These are phyloP conservation scores for Megalurothrips usitatus DNA, from an alignment of 2,888 invertebrate species.

Conservation along the genomic window DNA sequence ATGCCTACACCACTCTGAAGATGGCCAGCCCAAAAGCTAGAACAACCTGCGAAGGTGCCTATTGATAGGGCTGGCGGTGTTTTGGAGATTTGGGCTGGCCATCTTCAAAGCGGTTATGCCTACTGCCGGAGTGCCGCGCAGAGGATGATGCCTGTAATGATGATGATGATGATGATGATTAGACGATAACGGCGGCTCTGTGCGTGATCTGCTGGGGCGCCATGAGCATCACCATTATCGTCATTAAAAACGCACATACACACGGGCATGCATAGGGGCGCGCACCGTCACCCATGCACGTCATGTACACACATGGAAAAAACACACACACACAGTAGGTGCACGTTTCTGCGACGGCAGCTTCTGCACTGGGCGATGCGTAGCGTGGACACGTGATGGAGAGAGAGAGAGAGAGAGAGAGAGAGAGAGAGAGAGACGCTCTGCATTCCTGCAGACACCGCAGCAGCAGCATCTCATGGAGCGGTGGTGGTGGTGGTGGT, in stretches of 20 bases:
- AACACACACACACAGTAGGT: too few relatives aligned
- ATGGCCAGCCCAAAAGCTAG: too few relatives aligned
- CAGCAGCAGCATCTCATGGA: not conserved
- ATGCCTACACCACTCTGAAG: too few relatives aligned
- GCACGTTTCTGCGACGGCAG: not conserved
- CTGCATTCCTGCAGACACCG: not conserved
- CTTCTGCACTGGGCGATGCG: slow-evolving; percentile 11
- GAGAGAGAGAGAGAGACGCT: not conserved
- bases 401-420: not conserved
- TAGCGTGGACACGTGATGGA: slow-evolving; percentile 2
- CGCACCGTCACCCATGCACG: not conserved
- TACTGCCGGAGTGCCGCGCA: too few relatives aligned
- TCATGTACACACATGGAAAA: too few relatives aligned
- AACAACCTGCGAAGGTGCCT: too few relatives aligned
- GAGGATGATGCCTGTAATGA: too few relatives aligned
- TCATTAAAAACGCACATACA: too few relatives aligned
- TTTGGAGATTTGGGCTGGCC: too few relatives aligned
- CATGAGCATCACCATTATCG: not conserved
- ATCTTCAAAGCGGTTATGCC: too few relatives aligned
- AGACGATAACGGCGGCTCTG: not conserved
- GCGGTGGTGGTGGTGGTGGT: not conserved
- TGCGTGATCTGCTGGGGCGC: not conserved
- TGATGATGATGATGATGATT: not conserved
- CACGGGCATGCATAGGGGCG: not conserved
- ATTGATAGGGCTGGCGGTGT: too few relatives aligned